Evolutionary conservation across 2,113 vertebrate species (phyloP), one percentile per base, ranked within the genome.

Genomic region (Numenius arquata): DNA sequence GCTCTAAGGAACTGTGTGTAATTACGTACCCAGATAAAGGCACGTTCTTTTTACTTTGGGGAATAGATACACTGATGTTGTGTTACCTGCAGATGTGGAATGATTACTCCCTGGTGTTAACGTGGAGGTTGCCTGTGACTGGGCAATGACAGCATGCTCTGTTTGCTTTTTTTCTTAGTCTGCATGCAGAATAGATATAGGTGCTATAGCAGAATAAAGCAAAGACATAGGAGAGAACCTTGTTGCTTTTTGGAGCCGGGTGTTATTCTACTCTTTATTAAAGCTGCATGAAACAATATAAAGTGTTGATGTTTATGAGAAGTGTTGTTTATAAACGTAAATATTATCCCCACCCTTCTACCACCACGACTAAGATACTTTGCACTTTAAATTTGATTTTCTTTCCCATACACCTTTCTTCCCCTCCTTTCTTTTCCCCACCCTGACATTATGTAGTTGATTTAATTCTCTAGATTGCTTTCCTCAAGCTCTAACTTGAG

Each of bases 401-500:
- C 91, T 74, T 92, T 68, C 70, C 83, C 87, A 3, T 89, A 38
- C 68, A 41, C 59, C 12, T 95, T 71, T 88, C 77, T 47, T 71
- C 62, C 87, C 71, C 38, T 85, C 68, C 66, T 90, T 76, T 95
- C 74, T 85, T 78, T 61, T 73, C 91, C 89, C 77, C 6, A 25
- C 91, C 94, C 88, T 36, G 71, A 88, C 89, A 6, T 90, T 79
- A 29, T 98, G 95, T 94, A 95, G 97, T 96, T 97, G 92, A 96
- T 98, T 95, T 96, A 74, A 93, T 96, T 96, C 91, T 53, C 41
- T 92, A 82, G 36, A 81, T 96, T 97, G 95, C 96, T 98, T 98
- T 93, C 79, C 88, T 97, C 94, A 95, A 98, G 96, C 98, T 98
- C 98, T 98, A 99, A 99, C 98, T 98, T 97, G 97, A 98, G 98